A percentile compares a stretch with the other conserved stretches of the same genome.
phyloP scores from a whole-genome alignment of 2,797 vertebrate genomes.

The Bradypodion ventrale region DNA sequence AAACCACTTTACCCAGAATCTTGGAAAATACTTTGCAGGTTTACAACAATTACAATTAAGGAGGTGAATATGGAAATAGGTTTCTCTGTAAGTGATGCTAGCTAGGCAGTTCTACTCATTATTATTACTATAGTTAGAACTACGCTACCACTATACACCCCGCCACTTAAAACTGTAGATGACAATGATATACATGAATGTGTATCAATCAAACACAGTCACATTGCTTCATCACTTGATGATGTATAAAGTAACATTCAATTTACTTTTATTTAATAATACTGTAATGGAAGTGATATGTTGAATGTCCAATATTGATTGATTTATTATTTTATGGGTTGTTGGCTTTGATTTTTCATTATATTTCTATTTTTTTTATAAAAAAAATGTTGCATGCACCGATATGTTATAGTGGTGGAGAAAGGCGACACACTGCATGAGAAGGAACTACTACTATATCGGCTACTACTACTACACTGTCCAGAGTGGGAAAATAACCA shows the following conservation, averaged over 20 bases:
- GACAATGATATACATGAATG: slow-evolving; percentile 36
- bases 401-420: too few relatives aligned
- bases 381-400: too few relatives aligned
- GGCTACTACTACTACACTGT: too few relatives aligned
- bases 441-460: too few relatives aligned
- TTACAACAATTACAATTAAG: slow-evolving; percentile 31
- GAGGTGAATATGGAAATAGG: slow-evolving; percentile 36
- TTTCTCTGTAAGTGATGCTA: not conserved
- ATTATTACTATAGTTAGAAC: slow-evolving; percentile 6
- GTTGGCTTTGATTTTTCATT: too few relatives aligned
- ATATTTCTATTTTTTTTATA: too few relatives aligned
- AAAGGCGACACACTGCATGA: too few relatives aligned
- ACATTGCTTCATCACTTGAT: not conserved
- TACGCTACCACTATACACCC: not conserved
- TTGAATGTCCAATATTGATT: too few relatives aligned
- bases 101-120: not conserved
- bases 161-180: not conserved
- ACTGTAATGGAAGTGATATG: not conserved
- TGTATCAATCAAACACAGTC: slow-evolving; percentile 6
- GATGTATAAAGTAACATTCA: not conserved
- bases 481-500: too few relatives aligned
- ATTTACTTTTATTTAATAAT: not conserved
- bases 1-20: slow-evolving; percentile 25
- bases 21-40: slow-evolving; percentile 26
- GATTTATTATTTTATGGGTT: too few relatives aligned